Percentiles rank a stretch among this genome's conserved stretches.
phyloP scores from a whole-genome alignment of 2,797 vertebrate species.

The Rhabdophis nuchalis region DNA sequence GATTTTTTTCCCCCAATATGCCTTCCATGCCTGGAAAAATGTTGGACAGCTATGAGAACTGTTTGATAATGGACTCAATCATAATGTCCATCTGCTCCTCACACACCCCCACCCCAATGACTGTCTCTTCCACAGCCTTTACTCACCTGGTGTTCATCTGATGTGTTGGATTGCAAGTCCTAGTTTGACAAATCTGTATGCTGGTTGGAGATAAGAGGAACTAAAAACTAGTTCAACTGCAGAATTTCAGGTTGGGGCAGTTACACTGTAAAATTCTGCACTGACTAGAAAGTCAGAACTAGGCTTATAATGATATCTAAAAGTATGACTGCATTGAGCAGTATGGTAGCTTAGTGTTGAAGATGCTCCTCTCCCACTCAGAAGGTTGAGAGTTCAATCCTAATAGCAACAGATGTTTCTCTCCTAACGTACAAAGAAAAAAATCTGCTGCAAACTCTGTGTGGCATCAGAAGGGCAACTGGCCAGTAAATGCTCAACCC shows the following conservation, averaged over 20 bases:
- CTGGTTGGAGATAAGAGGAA: background rate
- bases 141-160: background rate
- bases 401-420: too few species aligned
- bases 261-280: background rate
- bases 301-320: background rate
- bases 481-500: too few species aligned
- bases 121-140: background rate
- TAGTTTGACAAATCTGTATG: background rate
- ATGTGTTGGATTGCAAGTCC: background rate
- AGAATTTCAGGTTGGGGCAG: background rate
- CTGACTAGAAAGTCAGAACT: background rate
- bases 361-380: too few species aligned
- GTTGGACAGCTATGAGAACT: background rate
- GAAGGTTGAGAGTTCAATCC: too few species aligned
- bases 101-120: background rate
- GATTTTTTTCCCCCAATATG: background rate
- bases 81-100: background rate
- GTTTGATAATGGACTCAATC: background rate
- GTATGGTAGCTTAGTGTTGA: too few species aligned
- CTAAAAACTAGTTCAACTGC: background rate
- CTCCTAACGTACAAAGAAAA: too few species aligned
- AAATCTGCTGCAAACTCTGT: too few species aligned
- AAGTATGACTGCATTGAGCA: background rate
- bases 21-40: background rate
- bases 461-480: too few species aligned